Percentiles rank a stretch among this genome's conserved stretches.
Evolutionary conservation across 35 echinoderm and acorn worm species (phyloP).

Genomic region (Heliocidaris erythrogramma): DNA sequence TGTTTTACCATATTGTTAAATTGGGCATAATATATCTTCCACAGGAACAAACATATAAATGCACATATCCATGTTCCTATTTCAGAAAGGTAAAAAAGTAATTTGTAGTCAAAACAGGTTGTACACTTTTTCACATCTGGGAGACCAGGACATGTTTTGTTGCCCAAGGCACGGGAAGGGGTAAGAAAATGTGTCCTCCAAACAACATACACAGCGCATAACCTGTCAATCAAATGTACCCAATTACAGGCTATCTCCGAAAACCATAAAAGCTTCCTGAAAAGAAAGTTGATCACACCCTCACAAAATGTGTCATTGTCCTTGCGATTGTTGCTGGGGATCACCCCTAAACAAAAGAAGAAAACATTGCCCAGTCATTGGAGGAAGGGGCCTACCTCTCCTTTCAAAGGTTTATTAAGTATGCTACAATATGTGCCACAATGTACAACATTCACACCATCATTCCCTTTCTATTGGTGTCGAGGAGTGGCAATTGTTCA

Average conservation of each 20-base stretch:
- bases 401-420: not conserved
- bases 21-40: not conserved
- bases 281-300: not conserved
- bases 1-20: not conserved
- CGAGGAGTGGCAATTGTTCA: too few relatives aligned
- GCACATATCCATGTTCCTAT: too few relatives aligned
- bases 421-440: not conserved
- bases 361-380: not conserved
- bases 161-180: not conserved
- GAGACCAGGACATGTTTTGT: not conserved
- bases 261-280: not conserved
- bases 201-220: not conserved
- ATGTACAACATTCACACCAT: not conserved
- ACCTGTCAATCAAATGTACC: not conserved
- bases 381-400: not conserved
- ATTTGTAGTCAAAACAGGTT: not conserved
- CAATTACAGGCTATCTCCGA: not conserved
- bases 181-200: not conserved
- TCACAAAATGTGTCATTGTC: not conserved
- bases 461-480: too few relatives aligned
- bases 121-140: not conserved
- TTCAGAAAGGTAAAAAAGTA: not conserved
- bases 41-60: not conserved
- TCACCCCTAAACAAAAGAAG: slow-evolving; percentile 10
- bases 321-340: not conserved